These are phyloP conservation scores for Drosophila paramelanica DNA, from an alignment of 2,888 invertebrate genomes.

Conservation along the genomic window DNA sequence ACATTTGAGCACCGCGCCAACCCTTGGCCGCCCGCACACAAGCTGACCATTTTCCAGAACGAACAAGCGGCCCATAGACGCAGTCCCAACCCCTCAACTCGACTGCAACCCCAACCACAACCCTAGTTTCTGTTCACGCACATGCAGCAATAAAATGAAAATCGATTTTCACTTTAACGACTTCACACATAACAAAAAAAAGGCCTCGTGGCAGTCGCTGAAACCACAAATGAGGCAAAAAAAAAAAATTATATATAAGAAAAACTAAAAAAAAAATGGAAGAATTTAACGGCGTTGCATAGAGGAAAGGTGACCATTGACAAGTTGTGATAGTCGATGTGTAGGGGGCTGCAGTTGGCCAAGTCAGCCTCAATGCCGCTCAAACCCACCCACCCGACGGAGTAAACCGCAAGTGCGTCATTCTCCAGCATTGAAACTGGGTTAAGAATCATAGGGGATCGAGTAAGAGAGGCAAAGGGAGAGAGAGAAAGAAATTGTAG, in stretches of 20 bases:
- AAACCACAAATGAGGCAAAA: slow-evolving; percentile 63
- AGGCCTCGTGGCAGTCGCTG: slow-evolving; percentile 52
- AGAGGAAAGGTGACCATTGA: slow-evolving; percentile 44
- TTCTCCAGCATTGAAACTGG: slow-evolving; percentile 33
- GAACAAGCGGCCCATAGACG: slow-evolving; percentile 27
- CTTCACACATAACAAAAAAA: slow-evolving; percentile 70
- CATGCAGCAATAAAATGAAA: slow-evolving; percentile 73
- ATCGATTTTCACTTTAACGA: slow-evolving; percentile 82
- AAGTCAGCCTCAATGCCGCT: slow-evolving; percentile 27
- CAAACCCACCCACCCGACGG: slow-evolving; percentile 1
- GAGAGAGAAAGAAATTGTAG: background rate
- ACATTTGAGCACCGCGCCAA: slow-evolving; percentile 23
- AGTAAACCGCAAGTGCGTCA: slow-evolving; percentile 27
- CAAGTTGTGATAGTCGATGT: slow-evolving; percentile 14
- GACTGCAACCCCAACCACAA: slow-evolving; percentile 2
- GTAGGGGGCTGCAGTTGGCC: slow-evolving; percentile 21
- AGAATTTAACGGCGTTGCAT: slow-evolving; percentile 41
- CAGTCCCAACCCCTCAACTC: slow-evolving; percentile 11
- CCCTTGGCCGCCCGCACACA: slow-evolving; percentile 1
- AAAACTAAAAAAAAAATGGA: slow-evolving; percentile 11
- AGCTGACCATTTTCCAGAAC: slow-evolving; percentile 35
- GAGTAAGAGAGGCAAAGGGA: background rate
- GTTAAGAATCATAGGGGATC: slow-evolving; percentile 42
- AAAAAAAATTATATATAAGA: slow-evolving; percentile 10
- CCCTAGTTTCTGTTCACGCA: slow-evolving; percentile 48